Percentiles rank a stretch among this genome's conserved stretches.
Conservation (phyloP, 2,113 vertebrate species). For the Shinisaurus crocodilurus region DNA sequence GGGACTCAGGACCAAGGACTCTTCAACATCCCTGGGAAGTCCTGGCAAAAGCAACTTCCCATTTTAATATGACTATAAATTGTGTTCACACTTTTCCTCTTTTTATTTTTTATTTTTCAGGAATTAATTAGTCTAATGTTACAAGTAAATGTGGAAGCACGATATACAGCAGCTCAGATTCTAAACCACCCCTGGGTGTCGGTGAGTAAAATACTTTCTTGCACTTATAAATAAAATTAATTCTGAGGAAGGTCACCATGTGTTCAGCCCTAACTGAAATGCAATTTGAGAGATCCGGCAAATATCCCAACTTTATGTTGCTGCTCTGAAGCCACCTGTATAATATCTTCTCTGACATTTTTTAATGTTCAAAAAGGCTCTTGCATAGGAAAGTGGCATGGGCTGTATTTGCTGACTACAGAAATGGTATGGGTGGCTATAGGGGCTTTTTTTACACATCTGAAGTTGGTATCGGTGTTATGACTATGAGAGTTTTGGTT, state of each 20-base stretch:
- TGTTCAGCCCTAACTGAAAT: background rate
- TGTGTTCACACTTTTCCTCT: background rate
- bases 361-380: background rate
- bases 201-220: constrained; percentile 78
- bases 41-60: background rate
- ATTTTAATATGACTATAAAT: background rate
- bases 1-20: too few species aligned
- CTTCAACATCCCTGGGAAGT: too few species aligned
- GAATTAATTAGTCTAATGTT: constrained; percentile 96
- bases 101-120: constrained; percentile 69
- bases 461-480: background rate
- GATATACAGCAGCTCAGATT: constrained; percentile 92
- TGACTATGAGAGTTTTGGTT: background rate
- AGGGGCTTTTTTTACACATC: background rate
- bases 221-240: background rate
- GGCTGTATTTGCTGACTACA: background rate
- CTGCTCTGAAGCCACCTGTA: background rate
- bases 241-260: background rate
- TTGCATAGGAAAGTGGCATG: background rate
- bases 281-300: background rate
- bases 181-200: constrained; percentile 95
- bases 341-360: background rate
- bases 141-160: constrained; percentile 89
- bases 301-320: background rate
- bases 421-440: background rate